Conservation (phyloP, 2,888 invertebrate genomes). For the Pristionchus arcanus region DNA sequence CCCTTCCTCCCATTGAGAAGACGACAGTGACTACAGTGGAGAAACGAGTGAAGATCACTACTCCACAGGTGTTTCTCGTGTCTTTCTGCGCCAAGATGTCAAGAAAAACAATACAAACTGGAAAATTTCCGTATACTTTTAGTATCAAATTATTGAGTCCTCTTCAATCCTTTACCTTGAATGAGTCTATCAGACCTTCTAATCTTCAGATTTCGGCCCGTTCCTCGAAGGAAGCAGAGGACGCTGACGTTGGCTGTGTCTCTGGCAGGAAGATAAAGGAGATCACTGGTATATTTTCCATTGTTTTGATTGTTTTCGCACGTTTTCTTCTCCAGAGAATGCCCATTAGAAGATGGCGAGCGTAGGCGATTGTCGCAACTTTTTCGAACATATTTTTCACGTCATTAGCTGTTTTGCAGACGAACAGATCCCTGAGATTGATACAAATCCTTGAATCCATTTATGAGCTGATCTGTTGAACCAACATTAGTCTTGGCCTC, state of each 20-base stretch:
- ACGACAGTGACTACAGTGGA: not conserved
- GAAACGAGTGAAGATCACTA: constrained; percentile 36
- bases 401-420: too few species aligned
- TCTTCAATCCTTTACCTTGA: too few species aligned
- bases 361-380: not conserved
- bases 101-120: too few species aligned
- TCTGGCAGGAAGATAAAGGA: constrained; percentile 31
- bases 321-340: not conserved
- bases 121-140: too few species aligned
- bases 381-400: too few species aligned
- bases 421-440: too few species aligned
- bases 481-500: not conserved
- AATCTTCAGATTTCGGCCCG: not conserved
- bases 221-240: constrained; percentile 21
- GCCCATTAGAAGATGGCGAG: not conserved
- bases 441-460: not conserved
- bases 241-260: constrained; percentile 8
- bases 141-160: too few species aligned
- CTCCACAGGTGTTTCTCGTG: not conserved
- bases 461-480: not conserved
- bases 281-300: not conserved
- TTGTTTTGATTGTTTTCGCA: not conserved
- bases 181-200: not conserved
- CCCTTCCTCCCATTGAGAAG: constrained; percentile 48
- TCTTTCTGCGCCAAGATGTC: not conserved